These are phyloP conservation scores for Oreonectes daqikongensis DNA, from an alignment of 2,797 vertebrate species.

Conservation along the genomic window DNA sequence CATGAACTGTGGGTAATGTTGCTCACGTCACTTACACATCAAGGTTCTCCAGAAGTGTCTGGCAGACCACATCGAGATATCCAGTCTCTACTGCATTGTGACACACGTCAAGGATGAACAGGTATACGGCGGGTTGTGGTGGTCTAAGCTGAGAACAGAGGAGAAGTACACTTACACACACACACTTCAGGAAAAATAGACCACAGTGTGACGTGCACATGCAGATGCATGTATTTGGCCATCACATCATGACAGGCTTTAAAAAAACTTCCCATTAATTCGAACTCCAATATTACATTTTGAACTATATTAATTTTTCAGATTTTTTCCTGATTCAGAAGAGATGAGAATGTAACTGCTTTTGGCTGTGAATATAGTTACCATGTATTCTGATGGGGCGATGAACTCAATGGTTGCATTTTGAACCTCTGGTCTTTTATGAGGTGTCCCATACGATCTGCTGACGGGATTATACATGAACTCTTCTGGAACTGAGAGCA, in stretches of 20 bases:
- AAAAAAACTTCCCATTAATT: too few species aligned
- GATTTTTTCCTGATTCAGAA: not conserved
- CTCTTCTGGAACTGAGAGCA: constrained; percentile 89
- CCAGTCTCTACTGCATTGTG: constrained; percentile 95
- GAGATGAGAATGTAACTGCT: not conserved
- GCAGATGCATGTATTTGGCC: not conserved
- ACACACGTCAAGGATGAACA: constrained; percentile 93
- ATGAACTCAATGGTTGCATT: constrained; percentile 97
- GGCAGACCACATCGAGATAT: constrained; percentile 91
- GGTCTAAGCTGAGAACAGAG: constrained; percentile 82
- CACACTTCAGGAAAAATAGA: too few species aligned
- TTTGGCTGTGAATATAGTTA: constrained; percentile 53
- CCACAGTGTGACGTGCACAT: too few species aligned
- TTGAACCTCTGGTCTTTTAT: constrained; percentile 95
- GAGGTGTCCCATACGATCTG: constrained; percentile 92
- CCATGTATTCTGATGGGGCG: constrained; percentile 98
- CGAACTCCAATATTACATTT: too few species aligned
- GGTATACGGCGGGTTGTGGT: constrained; percentile 96
- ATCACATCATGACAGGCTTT: too few species aligned
- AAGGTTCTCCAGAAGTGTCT: constrained; percentile 91
- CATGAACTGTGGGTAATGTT: not conserved
- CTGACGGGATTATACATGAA: constrained; percentile 98
- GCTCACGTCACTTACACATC: constrained; percentile 86
- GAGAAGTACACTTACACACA: not conserved
- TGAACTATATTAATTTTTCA: too few species aligned